phyloP scores from a whole-genome alignment of 1,140 invertebrate species.

The Nylanderia fulva region DNA sequence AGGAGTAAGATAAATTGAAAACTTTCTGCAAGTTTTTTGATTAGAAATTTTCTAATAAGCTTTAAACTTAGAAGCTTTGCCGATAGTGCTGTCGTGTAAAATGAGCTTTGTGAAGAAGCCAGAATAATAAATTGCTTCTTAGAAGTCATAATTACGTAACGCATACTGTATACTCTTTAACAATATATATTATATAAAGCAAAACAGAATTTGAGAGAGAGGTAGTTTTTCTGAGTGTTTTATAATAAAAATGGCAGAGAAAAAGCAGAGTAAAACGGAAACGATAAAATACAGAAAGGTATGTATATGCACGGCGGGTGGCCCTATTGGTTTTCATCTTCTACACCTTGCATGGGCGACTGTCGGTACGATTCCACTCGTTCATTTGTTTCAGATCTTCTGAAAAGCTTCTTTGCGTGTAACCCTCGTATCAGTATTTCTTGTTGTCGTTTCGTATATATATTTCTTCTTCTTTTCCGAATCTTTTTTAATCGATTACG shows the following conservation, averaged over 20 bases:
- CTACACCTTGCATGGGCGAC: conserved; percentile 11
- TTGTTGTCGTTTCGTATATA: conserved; percentile 8
- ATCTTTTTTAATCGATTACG: background rate
- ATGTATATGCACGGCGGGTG: conserved; percentile 12
- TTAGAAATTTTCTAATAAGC: conserved; percentile 70
- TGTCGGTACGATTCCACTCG: conserved; percentile 24
- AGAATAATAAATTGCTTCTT: conserved; percentile 24
- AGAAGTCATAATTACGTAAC: conserved; percentile 31
- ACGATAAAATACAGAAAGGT: conserved; percentile 2
- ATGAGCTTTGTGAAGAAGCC: conserved; percentile 38
- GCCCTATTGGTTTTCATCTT: conserved; percentile 44
- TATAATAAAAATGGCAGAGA: background rate
- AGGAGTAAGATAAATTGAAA: conserved; percentile 64
- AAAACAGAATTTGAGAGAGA: background rate
- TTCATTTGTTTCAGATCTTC: conserved; percentile 35
- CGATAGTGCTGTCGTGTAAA: conserved; percentile 39
- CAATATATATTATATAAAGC: background rate
- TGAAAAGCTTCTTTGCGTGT: conserved; percentile 25
- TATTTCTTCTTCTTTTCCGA: background rate
- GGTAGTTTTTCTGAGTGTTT: background rate
- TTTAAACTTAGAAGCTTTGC: conserved; percentile 34
- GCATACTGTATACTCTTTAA: conserved; percentile 10
- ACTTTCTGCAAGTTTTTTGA: conserved; percentile 60
- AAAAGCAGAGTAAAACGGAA: background rate
- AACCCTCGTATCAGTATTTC: background rate